phyloP scores from a whole-genome alignment of 2,113 vertebrate species.

The Paralichthys olivaceus region DNA sequence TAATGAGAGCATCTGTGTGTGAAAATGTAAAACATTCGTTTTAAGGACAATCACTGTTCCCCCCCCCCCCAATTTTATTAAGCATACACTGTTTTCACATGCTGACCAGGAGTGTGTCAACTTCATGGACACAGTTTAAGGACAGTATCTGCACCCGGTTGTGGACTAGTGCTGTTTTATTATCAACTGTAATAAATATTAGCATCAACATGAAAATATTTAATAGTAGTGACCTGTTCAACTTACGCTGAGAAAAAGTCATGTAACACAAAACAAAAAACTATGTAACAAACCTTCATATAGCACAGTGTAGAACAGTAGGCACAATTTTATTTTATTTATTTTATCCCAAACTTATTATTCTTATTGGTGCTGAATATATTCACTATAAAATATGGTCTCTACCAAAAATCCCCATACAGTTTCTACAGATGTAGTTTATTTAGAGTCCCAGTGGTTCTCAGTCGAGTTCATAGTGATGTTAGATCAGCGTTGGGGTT shows the following conservation, averaged over 20 bases:
- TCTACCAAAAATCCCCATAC: not conserved
- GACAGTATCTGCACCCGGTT: no score
- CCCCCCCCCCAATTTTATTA: not conserved
- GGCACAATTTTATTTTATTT: not conserved
- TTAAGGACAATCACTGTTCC: not conserved
- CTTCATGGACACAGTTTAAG: not conserved
- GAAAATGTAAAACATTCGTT: not conserved
- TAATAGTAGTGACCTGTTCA: not conserved
- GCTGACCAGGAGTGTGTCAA: not conserved
- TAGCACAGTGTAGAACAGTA: not conserved
- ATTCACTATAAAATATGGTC: not conserved
- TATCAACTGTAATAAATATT: not conserved
- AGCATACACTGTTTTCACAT: not conserved
- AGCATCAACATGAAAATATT: not conserved
- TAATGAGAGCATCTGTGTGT: conserved; percentile 8
- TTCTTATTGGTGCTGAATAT: not conserved
- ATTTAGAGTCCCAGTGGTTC: not conserved
- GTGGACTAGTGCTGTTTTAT: not conserved
- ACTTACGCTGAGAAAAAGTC: not conserved
- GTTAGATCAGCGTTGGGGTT: not conserved
- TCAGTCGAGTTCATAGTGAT: not conserved
- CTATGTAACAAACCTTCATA: not conserved
- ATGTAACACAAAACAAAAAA: not conserved
- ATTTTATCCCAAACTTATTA: not conserved
- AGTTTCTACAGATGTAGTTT: not conserved